phyloP scores from a whole-genome alignment of 2,888 invertebrate genomes.

The Meiosimyza decipiens region DNA sequence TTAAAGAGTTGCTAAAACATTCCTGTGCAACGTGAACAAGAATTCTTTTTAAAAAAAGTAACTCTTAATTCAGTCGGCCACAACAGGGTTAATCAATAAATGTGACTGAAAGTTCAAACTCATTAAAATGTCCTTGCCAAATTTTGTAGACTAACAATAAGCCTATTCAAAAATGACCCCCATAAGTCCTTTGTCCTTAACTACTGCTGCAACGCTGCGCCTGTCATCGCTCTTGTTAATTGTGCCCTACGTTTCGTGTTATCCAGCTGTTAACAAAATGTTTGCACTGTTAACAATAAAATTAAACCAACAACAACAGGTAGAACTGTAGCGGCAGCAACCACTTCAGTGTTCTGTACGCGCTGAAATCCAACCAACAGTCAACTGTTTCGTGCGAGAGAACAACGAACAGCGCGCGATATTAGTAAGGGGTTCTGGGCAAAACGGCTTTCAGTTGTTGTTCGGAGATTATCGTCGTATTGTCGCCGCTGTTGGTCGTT shows the following conservation, averaged over 20 bases:
- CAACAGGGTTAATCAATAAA: too few relatives aligned
- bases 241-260: not conserved
- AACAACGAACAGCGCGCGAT: conserved; percentile 10
- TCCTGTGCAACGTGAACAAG: too few relatives aligned
- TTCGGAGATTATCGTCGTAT: conserved; percentile 31
- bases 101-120: too few relatives aligned
- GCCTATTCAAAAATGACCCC: too few relatives aligned
- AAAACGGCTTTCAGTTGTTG: conserved; percentile 34
- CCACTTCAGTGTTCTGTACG: not conserved
- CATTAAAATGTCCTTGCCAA: too few relatives aligned
- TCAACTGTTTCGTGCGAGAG: conserved; percentile 16
- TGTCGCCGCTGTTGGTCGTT: conserved; percentile 24
- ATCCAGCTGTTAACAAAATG: conserved; percentile 17
- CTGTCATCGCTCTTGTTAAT: conserved; percentile 12
- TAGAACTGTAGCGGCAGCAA: conserved; percentile 1
- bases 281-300: conserved; percentile 26
- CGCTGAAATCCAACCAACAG: not conserved
- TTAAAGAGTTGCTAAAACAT: too few relatives aligned
- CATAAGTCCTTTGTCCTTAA: too few relatives aligned
- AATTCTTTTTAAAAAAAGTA: too few relatives aligned
- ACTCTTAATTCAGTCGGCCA: too few relatives aligned
- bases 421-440: conserved; percentile 28
- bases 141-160: too few relatives aligned
- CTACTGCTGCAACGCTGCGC: not conserved
- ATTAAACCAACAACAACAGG: not conserved